Evolutionary conservation across 2,888 invertebrate genomes (phyloP), one percentile per base, ranked within the genome.

Genomic region (Drosophila maculinotata): DNA sequence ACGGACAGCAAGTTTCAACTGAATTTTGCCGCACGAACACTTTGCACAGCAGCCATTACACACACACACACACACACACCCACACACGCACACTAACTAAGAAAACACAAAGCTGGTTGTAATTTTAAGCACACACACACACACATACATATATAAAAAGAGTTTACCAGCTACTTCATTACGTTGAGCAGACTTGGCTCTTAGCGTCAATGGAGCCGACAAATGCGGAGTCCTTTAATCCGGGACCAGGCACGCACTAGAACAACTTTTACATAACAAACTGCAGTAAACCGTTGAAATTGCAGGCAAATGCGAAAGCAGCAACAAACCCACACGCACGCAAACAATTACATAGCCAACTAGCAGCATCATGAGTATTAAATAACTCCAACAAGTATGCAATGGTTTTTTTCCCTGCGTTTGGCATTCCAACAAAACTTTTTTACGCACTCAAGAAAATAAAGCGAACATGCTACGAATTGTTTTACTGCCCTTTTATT

Each of bases 361-460:
- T 71, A 71, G 62, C 66, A 76, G 69, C 73, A 57, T 69, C 76
- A 63, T 79, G 77, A 69, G 78, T 68, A 79, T 78, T 76, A 83
- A 85, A 74, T 74, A 76, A 73, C 83, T 76, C 86, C 78, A 45
- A 48, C 42, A 80, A 85, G 83, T 84, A 84, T 85, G 86, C 83
- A 76, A 69, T 65, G 76, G 8, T 62, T 70, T 74, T 66, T 69
- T 56, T 8, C 17, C 45, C 1, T 33, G 26, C 36, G 25, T 52
- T 58, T 49, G 41, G 52, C 47, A 64, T 69, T 60, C 42, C 20
- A 30, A 30, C 48, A 44, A 36, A 72, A 71, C 52, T 75, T 82
- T 67, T 62, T 49, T 56, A 48, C 51, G 64, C 64, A 39, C 53
- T 38, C 2, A 25, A 28, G 15, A 38, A 23, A n/a, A 15, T 49